These are phyloP conservation scores for Pangasianodon hypophthalmus DNA, from an alignment of 2,113 vertebrate species.

Conservation along the genomic window DNA sequence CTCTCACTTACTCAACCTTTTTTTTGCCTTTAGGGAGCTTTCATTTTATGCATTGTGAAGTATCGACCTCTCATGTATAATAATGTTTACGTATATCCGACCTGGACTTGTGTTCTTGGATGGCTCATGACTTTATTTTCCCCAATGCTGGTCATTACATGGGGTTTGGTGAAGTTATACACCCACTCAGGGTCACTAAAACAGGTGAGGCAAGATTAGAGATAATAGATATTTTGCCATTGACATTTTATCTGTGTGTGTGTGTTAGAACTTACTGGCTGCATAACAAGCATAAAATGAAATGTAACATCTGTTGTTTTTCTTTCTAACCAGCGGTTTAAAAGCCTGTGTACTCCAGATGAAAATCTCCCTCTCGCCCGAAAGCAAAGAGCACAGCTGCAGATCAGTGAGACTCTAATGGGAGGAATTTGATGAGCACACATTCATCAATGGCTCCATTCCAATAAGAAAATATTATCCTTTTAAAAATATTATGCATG, in stretches of 20 bases:
- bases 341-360: slow-evolving; percentile 16
- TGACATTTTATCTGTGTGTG: no score
- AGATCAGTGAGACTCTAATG: neutral
- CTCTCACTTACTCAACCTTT: no score
- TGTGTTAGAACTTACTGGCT: no score
- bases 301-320: neutral
- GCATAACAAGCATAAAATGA: neutral
- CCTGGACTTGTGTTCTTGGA: no score
- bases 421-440: neutral
- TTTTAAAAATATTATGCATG: no score
- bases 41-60: slow-evolving; percentile 13
- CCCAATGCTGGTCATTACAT: no score
- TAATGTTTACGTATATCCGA: slow-evolving; percentile 24
- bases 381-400: slow-evolving; percentile 7
- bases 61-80: slow-evolving; percentile 13
- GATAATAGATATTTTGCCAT: no score
- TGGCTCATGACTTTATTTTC: no score
- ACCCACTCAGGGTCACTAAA: no score
- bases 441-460: neutral
- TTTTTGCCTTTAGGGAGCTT: neutral
- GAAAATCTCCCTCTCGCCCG: neutral
- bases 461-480: neutral
- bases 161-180: no score
- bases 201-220: no score
- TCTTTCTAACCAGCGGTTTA: slow-evolving; percentile 15